phyloP scores from a whole-genome alignment of 1,140 invertebrate species.

The Drosophila busckii region DNA sequence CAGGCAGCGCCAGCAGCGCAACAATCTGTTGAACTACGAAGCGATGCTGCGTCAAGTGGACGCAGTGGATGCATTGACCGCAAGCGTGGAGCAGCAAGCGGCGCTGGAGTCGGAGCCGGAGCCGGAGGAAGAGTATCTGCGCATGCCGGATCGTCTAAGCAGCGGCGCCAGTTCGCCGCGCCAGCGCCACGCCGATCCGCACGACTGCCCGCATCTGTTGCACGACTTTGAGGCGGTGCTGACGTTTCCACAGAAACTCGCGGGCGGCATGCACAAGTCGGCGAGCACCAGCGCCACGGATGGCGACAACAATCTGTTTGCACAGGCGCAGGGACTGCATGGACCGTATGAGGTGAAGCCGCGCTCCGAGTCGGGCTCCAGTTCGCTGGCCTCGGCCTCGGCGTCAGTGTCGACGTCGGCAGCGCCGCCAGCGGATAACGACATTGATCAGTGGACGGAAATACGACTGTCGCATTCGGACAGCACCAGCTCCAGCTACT shows the following conservation, averaged over 20 bases:
- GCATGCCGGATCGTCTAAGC: conserved; percentile 78
- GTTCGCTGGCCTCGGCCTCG: conserved; percentile 33
- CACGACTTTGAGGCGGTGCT: conserved; percentile 70
- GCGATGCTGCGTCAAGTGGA: conserved; percentile 62
- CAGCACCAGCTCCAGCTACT: conserved; percentile 77
- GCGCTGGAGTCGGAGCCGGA: conserved; percentile 24
- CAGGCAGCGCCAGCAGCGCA: conserved; percentile 79
- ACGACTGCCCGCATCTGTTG: conserved; percentile 77
- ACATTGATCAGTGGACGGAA: conserved; percentile 78
- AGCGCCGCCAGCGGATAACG: conserved; percentile 56
- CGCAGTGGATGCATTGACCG: conserved; percentile 32
- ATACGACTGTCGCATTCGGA: conserved; percentile 76
- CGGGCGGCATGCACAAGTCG: conserved; percentile 68
- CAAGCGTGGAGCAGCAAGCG: conserved; percentile 5
- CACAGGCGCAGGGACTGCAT: conserved; percentile 52
- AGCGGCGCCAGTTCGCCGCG: conserved; percentile 55
- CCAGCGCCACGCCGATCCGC: conserved; percentile 62
- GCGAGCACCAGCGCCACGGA: conserved; percentile 68
- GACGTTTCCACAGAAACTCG: conserved; percentile 62
- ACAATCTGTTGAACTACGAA: conserved; percentile 66
- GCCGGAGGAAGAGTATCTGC: conserved; percentile 75
- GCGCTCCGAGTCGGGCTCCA: conserved; percentile 46
- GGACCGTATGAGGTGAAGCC: conserved; percentile 68
- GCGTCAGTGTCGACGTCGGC: conserved; percentile 28
- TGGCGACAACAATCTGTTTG: conserved; percentile 54